Conservation (phyloP, 1,140 invertebrate genomes). For the Aphaenogaster floridana region DNA sequence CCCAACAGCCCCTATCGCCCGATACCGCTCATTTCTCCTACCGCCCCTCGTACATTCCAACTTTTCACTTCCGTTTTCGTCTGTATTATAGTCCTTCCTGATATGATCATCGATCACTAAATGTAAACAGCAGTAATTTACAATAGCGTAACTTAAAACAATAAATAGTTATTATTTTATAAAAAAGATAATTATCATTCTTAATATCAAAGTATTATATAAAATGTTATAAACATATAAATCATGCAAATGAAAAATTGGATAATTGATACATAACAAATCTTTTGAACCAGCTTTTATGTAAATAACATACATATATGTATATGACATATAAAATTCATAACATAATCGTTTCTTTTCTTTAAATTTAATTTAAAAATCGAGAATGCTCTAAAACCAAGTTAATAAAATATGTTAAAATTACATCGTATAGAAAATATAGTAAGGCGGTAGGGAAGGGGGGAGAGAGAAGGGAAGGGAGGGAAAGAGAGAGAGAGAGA, state of each 20-base stretch:
- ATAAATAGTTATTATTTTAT: background rate
- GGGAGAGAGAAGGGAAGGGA: too few species aligned
- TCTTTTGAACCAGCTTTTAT: background rate
- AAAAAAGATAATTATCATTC: background rate
- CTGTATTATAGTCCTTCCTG: constrained; percentile 63
- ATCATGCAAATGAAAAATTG: background rate
- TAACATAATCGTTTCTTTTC: background rate
- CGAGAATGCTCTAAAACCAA: background rate
- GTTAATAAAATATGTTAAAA: background rate
- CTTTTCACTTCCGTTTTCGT: constrained; percentile 68
- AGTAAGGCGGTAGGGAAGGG: background rate
- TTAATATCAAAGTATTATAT: background rate
- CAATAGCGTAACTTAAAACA: background rate
- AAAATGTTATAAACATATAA: background rate
- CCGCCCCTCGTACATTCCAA: constrained; percentile 62
- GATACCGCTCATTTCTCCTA: constrained; percentile 76
- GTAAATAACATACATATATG: background rate
- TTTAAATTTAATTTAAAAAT: background rate
- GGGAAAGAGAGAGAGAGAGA: background rate
- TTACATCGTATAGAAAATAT: background rate
- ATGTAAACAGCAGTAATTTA: constrained; percentile 67
- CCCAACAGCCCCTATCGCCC: constrained; percentile 77
- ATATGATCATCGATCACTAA: constrained; percentile 69
- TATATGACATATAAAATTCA: background rate
- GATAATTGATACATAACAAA: background rate